These are phyloP conservation scores for Brenthis ino DNA, from an alignment of 2,888 invertebrate genomes.

Conservation along the genomic window DNA sequence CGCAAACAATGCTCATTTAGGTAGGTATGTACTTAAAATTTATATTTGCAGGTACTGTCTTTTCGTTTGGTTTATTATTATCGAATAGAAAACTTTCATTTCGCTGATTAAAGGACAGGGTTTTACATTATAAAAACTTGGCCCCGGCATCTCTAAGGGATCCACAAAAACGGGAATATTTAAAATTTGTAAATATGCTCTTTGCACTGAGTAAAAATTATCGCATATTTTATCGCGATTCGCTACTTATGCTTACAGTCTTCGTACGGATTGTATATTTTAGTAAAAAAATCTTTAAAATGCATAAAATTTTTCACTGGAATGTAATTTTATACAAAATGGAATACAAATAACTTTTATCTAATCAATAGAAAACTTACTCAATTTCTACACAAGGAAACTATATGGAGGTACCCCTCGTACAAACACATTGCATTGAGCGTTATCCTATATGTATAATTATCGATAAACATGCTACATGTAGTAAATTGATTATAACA, in stretches of 20 bases:
- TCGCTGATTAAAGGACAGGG: constrained; percentile 32
- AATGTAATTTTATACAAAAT: constrained; percentile 67
- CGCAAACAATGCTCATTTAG: constrained; percentile 18
- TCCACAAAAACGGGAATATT: constrained; percentile 71
- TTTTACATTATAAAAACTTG: constrained; percentile 69
- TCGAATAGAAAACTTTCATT: constrained; percentile 25
- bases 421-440: constrained; percentile 79
- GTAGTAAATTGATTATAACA: constrained; percentile 61
- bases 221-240: constrained; percentile 60
- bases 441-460: constrained; percentile 72
- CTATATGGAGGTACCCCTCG: constrained; percentile 65
- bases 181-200: constrained; percentile 65
- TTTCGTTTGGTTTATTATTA: constrained; percentile 18
- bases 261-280: constrained; percentile 66
- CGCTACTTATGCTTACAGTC: constrained; percentile 73
- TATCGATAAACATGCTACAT: constrained; percentile 75
- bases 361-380: constrained; percentile 57
- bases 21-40: constrained; percentile 22
- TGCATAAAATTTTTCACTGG: constrained; percentile 50
- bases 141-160: constrained; percentile 76
- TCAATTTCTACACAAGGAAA: constrained; percentile 59
- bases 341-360: constrained; percentile 54
- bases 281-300: constrained; percentile 58
- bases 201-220: constrained; percentile 55
- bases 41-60: constrained; percentile 66